These are phyloP conservation scores for Mastomys coucha DNA, from an alignment of 2,113 vertebrate genomes.

Conservation along the genomic window DNA sequence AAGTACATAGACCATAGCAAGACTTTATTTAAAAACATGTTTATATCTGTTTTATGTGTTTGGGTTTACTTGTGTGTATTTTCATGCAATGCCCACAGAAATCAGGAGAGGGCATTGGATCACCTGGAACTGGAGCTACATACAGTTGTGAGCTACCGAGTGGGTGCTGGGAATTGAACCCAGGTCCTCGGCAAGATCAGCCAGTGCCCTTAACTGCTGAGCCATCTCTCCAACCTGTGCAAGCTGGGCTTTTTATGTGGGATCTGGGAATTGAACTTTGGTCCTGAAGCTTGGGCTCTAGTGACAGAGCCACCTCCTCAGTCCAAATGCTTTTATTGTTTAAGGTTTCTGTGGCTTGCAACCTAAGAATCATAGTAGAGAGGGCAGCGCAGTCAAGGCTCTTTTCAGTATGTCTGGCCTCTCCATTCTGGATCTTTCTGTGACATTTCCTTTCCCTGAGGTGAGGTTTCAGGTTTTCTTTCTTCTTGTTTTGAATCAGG, in stretches of 20 bases:
- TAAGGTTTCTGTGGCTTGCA: constrained; percentile 17
- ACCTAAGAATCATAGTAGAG: background rate
- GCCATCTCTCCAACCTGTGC: background rate
- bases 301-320: background rate
- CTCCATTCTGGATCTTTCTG: background rate
- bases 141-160: background rate
- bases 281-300: background rate
- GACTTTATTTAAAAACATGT: background rate
- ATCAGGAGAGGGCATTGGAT: background rate
- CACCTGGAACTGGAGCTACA: background rate
- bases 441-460: background rate
- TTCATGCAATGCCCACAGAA: background rate
- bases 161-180: background rate
- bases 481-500: background rate
- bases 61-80: background rate
- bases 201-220: background rate
- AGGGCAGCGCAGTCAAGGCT: background rate
- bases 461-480: background rate
- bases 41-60: background rate
- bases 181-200: background rate
- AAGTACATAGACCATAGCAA: background rate
- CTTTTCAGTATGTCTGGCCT: background rate
- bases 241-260: background rate
- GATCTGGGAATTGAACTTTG: background rate
- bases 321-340: background rate